A percentile compares a stretch with the other conserved stretches of the same genome.
Evolutionary conservation across 1,140 invertebrate genomes (phyloP).

Genomic region (Drosophila quadrilineata): DNA sequence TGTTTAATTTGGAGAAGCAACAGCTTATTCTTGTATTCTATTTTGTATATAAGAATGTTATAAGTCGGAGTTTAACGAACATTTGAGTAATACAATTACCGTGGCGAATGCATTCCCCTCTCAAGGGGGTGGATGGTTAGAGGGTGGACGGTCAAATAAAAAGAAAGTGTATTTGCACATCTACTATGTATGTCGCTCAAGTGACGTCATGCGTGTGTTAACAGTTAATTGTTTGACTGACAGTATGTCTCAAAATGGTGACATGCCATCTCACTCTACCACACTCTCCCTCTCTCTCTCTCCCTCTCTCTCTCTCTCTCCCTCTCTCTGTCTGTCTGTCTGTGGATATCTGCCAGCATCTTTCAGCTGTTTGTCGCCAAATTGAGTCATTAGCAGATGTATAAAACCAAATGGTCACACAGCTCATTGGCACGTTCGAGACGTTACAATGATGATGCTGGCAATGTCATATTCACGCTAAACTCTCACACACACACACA

Average conservation of each 20-base stretch:
- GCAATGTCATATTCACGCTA: slow-evolving; percentile 28
- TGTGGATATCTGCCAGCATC: not conserved
- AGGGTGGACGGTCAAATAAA: slow-evolving; percentile 22
- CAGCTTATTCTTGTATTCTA: too few species aligned
- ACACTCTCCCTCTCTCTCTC: not conserved
- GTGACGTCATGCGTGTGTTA: slow-evolving; percentile 38
- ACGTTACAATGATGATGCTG: slow-evolving; percentile 42
- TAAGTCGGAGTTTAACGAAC: too few species aligned
- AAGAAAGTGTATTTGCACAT: slow-evolving; percentile 37
- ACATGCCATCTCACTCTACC: too few species aligned
- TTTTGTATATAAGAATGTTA: too few species aligned
- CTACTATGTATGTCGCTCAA: slow-evolving; percentile 13
- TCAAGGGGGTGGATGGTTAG: too few species aligned
- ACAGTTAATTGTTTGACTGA: slow-evolving; percentile 67
- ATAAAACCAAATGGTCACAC: slow-evolving; percentile 70
- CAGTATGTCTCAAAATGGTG: slow-evolving; percentile 47
- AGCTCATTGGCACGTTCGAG: slow-evolving; percentile 72
- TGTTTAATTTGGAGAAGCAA: too few species aligned
- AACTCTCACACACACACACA: too few species aligned
- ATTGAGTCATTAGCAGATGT: slow-evolving; percentile 74
- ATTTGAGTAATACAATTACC: too few species aligned
- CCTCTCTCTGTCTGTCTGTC: not conserved
- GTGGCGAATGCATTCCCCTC: too few species aligned
- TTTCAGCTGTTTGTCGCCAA: slow-evolving; percentile 51
- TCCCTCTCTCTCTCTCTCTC: not conserved